Conservation (phyloP, 2,113 vertebrate genomes). For the Microtus pennsylvanicus region DNA sequence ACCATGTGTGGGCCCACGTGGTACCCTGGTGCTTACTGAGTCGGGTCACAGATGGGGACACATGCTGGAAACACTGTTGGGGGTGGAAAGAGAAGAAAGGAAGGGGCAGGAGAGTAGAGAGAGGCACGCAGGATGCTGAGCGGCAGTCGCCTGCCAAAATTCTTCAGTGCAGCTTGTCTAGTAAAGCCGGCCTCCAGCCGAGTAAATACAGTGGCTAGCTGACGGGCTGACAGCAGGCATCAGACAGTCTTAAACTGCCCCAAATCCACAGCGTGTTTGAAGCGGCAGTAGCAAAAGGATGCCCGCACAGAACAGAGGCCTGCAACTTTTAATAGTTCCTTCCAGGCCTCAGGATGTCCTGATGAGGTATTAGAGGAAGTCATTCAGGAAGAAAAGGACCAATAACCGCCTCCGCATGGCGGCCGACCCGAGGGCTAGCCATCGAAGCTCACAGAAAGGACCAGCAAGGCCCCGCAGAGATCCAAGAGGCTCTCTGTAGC, state of each 20-base stretch:
- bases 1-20: background rate
- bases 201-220: constrained; percentile 81
- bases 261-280: constrained; percentile 82
- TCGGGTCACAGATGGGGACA: constrained; percentile 48
- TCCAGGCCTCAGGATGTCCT: constrained; percentile 91
- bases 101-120: constrained; percentile 60
- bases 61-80: constrained; percentile 8
- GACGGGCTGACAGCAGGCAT: constrained; percentile 87
- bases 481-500: constrained; percentile 41
- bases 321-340: constrained; percentile 83
- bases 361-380: constrained; percentile 93
- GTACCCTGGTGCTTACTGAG: background rate
- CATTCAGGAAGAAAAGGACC: constrained; percentile 91
- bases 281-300: constrained; percentile 78
- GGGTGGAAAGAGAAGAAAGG: constrained; percentile 54
- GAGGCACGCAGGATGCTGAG: constrained; percentile 34
- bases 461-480: constrained; percentile 45
- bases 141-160: constrained; percentile 73
- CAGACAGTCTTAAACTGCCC: constrained; percentile 82
- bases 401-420: constrained; percentile 87
- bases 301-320: constrained; percentile 85
- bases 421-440: constrained; percentile 79
- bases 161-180: constrained; percentile 65
- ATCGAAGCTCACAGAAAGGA: constrained; percentile 55
- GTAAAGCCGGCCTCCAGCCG: constrained; percentile 80